A percentile compares a stretch with the other conserved stretches of the same genome.
Conservation (phyloP, 2,113 vertebrate species). For the Xiphophorus hellerii region DNA sequence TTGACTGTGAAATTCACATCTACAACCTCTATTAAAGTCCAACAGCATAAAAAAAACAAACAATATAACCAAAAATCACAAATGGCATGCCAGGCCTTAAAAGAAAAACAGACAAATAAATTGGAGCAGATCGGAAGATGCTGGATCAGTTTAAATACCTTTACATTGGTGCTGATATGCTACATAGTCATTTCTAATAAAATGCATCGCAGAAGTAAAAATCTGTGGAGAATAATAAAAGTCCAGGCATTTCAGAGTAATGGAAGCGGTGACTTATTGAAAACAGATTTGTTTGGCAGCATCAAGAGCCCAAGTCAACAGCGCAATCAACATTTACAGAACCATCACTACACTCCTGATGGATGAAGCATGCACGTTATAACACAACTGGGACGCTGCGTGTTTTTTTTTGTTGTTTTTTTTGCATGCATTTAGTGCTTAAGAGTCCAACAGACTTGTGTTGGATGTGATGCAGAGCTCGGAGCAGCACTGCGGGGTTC, state of each 20-base stretch:
- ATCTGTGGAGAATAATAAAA: no score
- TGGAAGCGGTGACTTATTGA: background rate
- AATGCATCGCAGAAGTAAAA: no score
- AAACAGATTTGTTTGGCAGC: background rate
- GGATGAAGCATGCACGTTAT: background rate
- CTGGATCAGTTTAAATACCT: background rate
- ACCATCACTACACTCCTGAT: no score
- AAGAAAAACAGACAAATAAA: background rate
- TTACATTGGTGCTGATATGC: background rate
- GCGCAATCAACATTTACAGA: background rate
- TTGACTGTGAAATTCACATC: no score
- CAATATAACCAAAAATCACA: no score
- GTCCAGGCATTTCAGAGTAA: no score
- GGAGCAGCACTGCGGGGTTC: conserved; percentile 15
- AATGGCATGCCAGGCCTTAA: background rate
- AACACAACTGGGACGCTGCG: background rate
- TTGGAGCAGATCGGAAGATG: no score
- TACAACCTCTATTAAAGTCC: background rate
- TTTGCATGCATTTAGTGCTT: background rate
- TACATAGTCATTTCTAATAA: background rate
- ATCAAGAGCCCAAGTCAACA: background rate
- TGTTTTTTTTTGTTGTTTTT: no score
- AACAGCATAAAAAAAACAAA: no score
- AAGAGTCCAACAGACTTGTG: background rate
- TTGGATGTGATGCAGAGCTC: background rate